A percentile compares a stretch with the other conserved stretches of the same genome.
phyloP scores from a whole-genome alignment of 2,113 vertebrate genomes.

The Rostratula benghalensis region DNA sequence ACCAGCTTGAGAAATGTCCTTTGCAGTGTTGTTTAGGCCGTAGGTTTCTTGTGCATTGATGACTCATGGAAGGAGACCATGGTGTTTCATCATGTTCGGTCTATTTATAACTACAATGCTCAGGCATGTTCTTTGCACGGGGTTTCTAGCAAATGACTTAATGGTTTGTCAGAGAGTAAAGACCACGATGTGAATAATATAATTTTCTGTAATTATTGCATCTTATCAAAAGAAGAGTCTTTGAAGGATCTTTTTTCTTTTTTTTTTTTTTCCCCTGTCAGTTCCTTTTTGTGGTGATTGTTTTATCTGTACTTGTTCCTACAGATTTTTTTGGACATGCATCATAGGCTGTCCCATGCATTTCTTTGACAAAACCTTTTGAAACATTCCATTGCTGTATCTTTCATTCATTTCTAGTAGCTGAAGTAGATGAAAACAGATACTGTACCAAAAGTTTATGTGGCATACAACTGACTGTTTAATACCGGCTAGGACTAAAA shows the following conservation, averaged over 20 bases:
- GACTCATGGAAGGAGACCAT: not conserved
- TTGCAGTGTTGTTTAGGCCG: not conserved
- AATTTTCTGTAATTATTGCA: not conserved
- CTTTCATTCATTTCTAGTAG: not conserved
- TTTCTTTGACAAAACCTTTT: not conserved
- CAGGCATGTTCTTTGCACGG: not conserved
- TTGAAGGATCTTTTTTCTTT: no score
- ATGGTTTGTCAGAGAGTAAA: not conserved
- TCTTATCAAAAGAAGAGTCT: not conserved
- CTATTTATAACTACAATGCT: not conserved
- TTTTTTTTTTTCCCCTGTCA: not conserved
- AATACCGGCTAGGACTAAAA: not conserved
- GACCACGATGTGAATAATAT: not conserved
- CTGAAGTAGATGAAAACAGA: not conserved
- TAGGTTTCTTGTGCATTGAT: not conserved
- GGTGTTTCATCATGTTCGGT: not conserved
- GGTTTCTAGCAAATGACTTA: not conserved
- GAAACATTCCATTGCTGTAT: not conserved
- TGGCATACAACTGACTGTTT: not conserved
- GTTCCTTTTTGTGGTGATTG: not conserved
- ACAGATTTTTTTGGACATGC: accelerated
- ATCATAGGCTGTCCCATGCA: not conserved
- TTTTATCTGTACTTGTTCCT: not conserved
- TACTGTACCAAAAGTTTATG: not conserved
- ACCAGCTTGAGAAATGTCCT: not conserved